Evolutionary conservation across 2,113 vertebrate genomes (phyloP).

Genomic region (Lipophrys pholis): DNA sequence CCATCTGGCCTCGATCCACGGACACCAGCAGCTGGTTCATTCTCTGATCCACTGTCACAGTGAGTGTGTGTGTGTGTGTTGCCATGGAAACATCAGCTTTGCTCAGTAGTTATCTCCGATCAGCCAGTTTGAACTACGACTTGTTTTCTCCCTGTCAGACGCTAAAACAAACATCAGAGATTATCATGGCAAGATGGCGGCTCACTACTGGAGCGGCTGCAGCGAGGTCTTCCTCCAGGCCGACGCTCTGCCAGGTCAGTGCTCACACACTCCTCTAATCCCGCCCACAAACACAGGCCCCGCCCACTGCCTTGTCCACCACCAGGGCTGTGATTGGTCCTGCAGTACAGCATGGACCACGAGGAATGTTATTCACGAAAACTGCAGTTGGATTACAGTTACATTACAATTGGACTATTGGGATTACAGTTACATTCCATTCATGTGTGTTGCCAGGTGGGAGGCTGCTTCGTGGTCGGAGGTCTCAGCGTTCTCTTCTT

Average conservation of each 20-base stretch:
- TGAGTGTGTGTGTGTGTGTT: slow-evolving; percentile 49
- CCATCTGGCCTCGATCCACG: slow-evolving; percentile 80
- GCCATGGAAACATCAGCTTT: too few relatives aligned
- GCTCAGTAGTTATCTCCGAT: too few relatives aligned
- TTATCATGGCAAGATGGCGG: slow-evolving; percentile 70
- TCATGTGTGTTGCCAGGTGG: slow-evolving; percentile 36
- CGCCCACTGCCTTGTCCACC: too few relatives aligned
- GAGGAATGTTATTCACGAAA: too few relatives aligned
- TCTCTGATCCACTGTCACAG: slow-evolving; percentile 72
- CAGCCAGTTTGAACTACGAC: background rate
- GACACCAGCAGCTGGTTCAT: slow-evolving; percentile 69
- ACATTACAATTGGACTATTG: too few relatives aligned
- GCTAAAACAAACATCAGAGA: slow-evolving; percentile 68
- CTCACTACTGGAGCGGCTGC: slow-evolving; percentile 74
- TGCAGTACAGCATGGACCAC: too few relatives aligned
- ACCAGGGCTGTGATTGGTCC: too few relatives aligned
- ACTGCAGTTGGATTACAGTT: too few relatives aligned
- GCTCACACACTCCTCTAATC: too few relatives aligned
- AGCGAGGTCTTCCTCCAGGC: slow-evolving; percentile 54
- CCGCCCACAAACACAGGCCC: too few relatives aligned
- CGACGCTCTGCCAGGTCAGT: slow-evolving; percentile 29
- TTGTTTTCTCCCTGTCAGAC: slow-evolving; percentile 36
- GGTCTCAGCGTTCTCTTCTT: slow-evolving; percentile 31
- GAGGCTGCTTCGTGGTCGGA: slow-evolving; percentile 16
- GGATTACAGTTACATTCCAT: too few relatives aligned